A percentile compares a stretch with the other conserved stretches of the same genome.
Evolutionary conservation across 2,888 invertebrate species (phyloP).

Genomic region (Pocota personata): DNA sequence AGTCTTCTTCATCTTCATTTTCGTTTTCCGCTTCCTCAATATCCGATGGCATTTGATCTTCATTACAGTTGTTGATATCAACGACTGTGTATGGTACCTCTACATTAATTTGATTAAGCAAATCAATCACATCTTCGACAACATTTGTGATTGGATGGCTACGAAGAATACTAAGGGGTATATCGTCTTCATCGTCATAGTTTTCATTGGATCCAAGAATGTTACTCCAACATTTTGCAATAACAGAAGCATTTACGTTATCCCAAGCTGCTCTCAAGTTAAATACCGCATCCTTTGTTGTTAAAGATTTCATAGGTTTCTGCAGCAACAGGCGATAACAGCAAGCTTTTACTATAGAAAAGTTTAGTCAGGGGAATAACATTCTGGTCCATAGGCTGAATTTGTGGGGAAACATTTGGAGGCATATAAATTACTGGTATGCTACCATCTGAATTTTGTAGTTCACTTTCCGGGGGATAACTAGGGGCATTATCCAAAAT

Average conservation of each 20-base stretch:
- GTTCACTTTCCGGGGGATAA: neutral
- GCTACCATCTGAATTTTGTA: neutral
- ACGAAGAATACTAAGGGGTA: constrained; percentile 20
- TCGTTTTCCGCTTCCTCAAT: neutral
- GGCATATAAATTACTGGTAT: neutral
- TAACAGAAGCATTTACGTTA: neutral
- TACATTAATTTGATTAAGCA: constrained; percentile 7
- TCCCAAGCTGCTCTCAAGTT: constrained; percentile 26
- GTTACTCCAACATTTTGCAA: constrained; percentile 17
- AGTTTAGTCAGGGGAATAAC: neutral
- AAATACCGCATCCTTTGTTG: constrained; percentile 16
- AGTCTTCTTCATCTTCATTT: neutral
- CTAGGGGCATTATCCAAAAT: neutral
- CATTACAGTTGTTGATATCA: neutral
- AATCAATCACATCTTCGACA: constrained; percentile 11
- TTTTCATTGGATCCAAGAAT: constrained; percentile 17
- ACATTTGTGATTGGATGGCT: constrained; percentile 2
- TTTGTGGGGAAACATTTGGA: neutral
- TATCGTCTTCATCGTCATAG: constrained; percentile 1
- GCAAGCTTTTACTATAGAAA: too few species aligned
- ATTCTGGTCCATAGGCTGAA: neutral
- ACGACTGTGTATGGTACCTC: neutral
- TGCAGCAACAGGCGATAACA: neutral
- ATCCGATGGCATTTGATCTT: neutral
- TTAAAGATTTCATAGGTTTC: constrained; percentile 15